Percentiles rank a stretch among this genome's conserved stretches.
Conservation (phyloP, 2,888 invertebrate species). For the Tinea pellionella region DNA sequence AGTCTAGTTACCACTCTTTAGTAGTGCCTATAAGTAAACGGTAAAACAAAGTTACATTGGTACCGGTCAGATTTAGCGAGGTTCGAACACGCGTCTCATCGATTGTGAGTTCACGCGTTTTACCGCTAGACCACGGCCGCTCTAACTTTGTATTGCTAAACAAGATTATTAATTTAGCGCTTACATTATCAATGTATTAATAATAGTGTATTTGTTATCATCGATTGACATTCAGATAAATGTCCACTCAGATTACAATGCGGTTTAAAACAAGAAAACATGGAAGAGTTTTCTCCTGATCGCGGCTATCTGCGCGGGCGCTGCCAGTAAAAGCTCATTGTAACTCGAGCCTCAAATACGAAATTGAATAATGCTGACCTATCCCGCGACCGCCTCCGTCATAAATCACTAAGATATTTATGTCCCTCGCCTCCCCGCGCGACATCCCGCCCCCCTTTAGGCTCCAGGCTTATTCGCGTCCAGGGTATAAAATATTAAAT, state of each 20-base stretch:
- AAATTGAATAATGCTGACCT: slow-evolving; percentile 71
- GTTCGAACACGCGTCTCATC: too few species aligned
- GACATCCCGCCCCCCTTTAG: slow-evolving; percentile 30
- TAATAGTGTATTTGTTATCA: neutral
- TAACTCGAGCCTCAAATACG: slow-evolving; percentile 67
- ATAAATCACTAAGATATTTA: slow-evolving; percentile 70
- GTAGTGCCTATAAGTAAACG: too few species aligned
- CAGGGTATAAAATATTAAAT: slow-evolving; percentile 64
- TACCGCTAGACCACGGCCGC: too few species aligned
- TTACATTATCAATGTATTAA: neutral
- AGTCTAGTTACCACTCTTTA: too few species aligned
- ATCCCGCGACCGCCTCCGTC: slow-evolving; percentile 66
- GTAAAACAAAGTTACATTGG: too few species aligned
- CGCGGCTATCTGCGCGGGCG: slow-evolving; percentile 6
- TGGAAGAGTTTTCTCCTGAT: slow-evolving; percentile 8
- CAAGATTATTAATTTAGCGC: neutral
- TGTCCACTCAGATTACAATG: neutral
- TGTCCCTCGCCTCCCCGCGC: slow-evolving; percentile 47
- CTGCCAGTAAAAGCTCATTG: slow-evolving; percentile 65
- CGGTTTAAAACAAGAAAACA: slow-evolving; percentile 2
- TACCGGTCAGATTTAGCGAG: too few species aligned
- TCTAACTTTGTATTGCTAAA: too few species aligned
- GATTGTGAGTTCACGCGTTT: too few species aligned
- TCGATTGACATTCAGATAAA: neutral
- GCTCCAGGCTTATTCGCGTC: slow-evolving; percentile 49